Evolutionary conservation across 1,140 invertebrate species (phyloP), one percentile per base, ranked within the genome.

Genomic region (Calliopsis andreniformis): DNA sequence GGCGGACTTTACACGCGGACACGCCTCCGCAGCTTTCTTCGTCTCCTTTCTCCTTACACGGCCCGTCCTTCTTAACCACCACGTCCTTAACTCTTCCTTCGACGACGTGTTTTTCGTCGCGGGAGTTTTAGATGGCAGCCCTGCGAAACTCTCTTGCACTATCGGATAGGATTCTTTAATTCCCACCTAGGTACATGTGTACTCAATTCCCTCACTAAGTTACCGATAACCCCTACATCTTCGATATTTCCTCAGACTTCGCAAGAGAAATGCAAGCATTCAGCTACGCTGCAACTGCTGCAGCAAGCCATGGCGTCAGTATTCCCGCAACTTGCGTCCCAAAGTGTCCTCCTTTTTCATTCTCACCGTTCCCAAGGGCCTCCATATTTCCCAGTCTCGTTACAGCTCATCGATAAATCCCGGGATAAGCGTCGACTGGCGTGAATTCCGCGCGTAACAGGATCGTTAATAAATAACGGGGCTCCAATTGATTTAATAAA

Each of bases 1-100:
- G 71, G 64, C 82, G 82, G 83, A 86, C 79, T 82, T 76, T 85
- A 81, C 82, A 66, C 76, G 39, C 82, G 80, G 81, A 80, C 87
- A 83, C 86, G 83, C 85, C 84, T 82, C 64, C 70, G 67, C 71
- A 53, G 49, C 59, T 82, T 84, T 63, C 68, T 78, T 63, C 71
- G 28, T 59, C 66, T 71, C 61, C 61, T 56, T 75, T 45, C 70
- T 45, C 59, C 42, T 78, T 32, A 25, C 53, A 14, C 25, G 55
- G 75, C 67, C 73, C 42, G 16, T 70, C 63, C 39, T 42, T 25
- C 59, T 58, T 25, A 35, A 7, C 16, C 25, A 30, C 23, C 32
- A 10, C 23, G 53, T 42, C 66, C 28, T 64, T 47, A 62, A 73
- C 73, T 76, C 63, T 66, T 75, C 79, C 82, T 80, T 82, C 72